These are phyloP conservation scores for Lasiurus borealis DNA, from an alignment of 2,113 vertebrate genomes.

Conservation along the genomic window DNA sequence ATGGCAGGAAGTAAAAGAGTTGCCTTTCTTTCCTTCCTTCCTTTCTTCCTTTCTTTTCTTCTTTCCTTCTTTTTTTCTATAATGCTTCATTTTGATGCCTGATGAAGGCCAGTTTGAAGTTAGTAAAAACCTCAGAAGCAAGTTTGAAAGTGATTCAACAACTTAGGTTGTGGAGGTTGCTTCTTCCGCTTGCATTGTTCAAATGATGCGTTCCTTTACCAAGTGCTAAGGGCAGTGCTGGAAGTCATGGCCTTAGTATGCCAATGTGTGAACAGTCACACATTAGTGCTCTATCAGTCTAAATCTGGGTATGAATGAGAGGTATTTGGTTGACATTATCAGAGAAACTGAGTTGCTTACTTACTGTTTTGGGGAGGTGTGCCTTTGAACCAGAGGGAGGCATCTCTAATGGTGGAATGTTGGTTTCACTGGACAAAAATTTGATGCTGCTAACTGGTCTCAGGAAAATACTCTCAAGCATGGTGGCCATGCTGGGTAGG, in stretches of 20 bases:
- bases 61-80: neutral
- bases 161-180: neutral
- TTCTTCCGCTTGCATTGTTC: neutral
- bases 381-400: neutral
- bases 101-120: neutral
- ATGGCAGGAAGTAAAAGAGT: neutral
- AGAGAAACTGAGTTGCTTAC: neutral
- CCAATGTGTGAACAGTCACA: neutral
- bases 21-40: neutral
- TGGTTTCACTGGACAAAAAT: slow-evolving; percentile 1
- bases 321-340: slow-evolving; percentile 44
- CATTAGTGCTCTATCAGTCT: neutral
- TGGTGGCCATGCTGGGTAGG: neutral
- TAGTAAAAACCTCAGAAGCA: slow-evolving; percentile 20
- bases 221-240: neutral
- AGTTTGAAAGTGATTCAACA: slow-evolving; percentile 28
- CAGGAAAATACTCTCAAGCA: neutral
- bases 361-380: slow-evolving; percentile 7
- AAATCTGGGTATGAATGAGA: slow-evolving; percentile 41
- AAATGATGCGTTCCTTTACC: neutral
- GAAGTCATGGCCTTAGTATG: neutral
- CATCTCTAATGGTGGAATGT: neutral
- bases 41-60: neutral
- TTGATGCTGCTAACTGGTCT: neutral
- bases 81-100: neutral